phyloP scores from a whole-genome alignment of 2,888 invertebrate species.

The Sceliomorpha sp. region DNA sequence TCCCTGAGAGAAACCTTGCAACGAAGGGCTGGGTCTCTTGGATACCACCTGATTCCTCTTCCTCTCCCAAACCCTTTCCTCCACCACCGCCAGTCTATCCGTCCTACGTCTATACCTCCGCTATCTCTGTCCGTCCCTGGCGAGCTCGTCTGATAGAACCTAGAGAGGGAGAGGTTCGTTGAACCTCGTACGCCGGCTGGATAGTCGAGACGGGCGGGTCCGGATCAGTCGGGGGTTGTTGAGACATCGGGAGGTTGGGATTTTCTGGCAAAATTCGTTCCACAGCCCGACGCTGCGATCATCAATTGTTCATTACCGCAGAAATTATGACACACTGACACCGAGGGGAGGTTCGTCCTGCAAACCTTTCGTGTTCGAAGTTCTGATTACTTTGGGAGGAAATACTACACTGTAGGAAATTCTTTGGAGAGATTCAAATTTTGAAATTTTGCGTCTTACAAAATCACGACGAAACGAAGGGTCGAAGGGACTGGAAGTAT shows the following conservation, averaged over 20 bases:
- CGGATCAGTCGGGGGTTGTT: slow-evolving; percentile 61
- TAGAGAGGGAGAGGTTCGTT: slow-evolving; percentile 64
- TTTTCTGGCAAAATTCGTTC: slow-evolving; percentile 12
- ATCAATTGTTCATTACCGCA: slow-evolving; percentile 23
- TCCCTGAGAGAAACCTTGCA: slow-evolving; percentile 41
- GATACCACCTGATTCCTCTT: slow-evolving; percentile 41
- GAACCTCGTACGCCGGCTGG: slow-evolving; percentile 51
- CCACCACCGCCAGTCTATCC: slow-evolving; percentile 24
- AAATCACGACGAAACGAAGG: no score
- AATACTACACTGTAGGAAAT: no score
- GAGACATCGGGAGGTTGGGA: slow-evolving; percentile 42
- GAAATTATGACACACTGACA: slow-evolving; percentile 50
- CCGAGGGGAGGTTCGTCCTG: no score
- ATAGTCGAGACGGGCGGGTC: slow-evolving; percentile 56
- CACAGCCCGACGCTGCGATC: slow-evolving; percentile 8
- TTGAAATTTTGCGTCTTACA: no score
- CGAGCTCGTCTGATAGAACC: slow-evolving; percentile 59
- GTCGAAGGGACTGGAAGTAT: no score
- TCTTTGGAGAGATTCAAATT: no score
- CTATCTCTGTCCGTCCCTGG: slow-evolving; percentile 48
- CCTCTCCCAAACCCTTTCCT: slow-evolving; percentile 22
- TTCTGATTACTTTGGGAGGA: no score
- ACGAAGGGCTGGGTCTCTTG: slow-evolving; percentile 42
- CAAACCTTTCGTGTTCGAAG: no score
- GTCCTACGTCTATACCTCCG: slow-evolving; percentile 48